Base-by-base conservation (phyloP, 2,888 invertebrate genomes). In the Drosophila colorata region DNA sequence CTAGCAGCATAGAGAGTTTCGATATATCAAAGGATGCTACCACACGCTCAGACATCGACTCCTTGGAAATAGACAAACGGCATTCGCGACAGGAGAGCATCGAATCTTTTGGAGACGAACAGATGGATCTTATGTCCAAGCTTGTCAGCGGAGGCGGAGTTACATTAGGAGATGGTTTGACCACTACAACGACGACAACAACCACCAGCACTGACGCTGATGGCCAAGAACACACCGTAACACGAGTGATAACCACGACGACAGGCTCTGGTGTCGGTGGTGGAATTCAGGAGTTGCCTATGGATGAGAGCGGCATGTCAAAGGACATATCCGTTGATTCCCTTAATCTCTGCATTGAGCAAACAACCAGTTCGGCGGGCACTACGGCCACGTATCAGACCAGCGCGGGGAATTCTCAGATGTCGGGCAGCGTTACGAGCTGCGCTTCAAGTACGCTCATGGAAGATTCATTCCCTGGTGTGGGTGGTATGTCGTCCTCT, bases 401-500 rank as follows among this genome's bases (percentile, higher is more conserved):
- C 77, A 96, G 97, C 92, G 95, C 95, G 91, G 95, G 95, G 0
- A 96, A 97, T 88, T 97, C 97, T 0, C 95, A 96, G 38, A 96
- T 96, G 95, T 96, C 97, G 0, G 96, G 96, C 56, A 97, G 97
- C 91, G 94, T 96, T 56, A 96, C 97, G 18, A 97, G 97, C 91
- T 95, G 94, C 73, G 96, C 96, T 76, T 97, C 97, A 60, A 96
- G 96, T 91, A 97, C 97, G 13, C 95, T 97, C 94, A 96, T 97
- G 56, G 96, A 97, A 23, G 91, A 91, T 60, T 89, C 91, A 4
- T 88, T 76, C 20, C 86, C 89, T 58, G 82, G 91, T 71, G 74
- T 69, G 71, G 71, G 88, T 76, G 87, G 72, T 18, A 82, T 79
- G 73, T 80, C 86, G 40, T 80, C 84, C 38, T 80, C 88, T 9